Evolutionary conservation across 1,140 invertebrate species (phyloP).

Genomic region (Hesperophylax magnus): DNA sequence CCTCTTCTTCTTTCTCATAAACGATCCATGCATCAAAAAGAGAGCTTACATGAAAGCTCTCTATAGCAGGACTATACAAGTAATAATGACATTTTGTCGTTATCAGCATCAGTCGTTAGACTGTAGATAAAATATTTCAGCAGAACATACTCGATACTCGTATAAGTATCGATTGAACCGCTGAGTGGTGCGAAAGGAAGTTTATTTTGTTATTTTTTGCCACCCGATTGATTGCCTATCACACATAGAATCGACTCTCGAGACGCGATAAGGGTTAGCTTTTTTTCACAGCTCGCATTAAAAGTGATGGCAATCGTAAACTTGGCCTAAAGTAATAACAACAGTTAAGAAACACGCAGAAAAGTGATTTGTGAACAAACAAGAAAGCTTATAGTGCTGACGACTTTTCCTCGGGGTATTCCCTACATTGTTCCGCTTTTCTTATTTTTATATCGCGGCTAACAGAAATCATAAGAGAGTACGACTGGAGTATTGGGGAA

Average conservation of each 20-base stretch:
- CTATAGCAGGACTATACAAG: no score
- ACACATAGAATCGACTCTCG: constrained; percentile 17
- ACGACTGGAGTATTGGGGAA: not conserved
- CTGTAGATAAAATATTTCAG: no score
- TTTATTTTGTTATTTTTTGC: constrained; percentile 10
- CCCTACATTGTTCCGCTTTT: constrained; percentile 18
- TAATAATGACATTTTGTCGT: no score
- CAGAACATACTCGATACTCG: no score
- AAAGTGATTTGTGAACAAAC: constrained; percentile 37
- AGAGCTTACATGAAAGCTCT: no score
- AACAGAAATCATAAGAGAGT: constrained; percentile 12
- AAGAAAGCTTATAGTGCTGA: constrained; percentile 23
- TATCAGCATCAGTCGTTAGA: no score
- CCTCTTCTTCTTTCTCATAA: no score
- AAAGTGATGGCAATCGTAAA: constrained; percentile 31
- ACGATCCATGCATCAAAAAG: no score
- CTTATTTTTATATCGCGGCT: not conserved
- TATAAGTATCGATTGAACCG: no score
- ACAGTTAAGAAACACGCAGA: constrained; percentile 33
- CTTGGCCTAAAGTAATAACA: constrained; percentile 24
- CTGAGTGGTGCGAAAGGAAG: no score
- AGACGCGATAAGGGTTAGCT: constrained; percentile 32
- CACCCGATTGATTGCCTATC: constrained; percentile 26
- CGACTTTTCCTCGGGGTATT: constrained; percentile 20
- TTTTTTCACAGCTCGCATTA: constrained; percentile 35